Evolutionary conservation across 2,888 invertebrate species (phyloP).

Genomic region (Dermolepida albohirtum): DNA sequence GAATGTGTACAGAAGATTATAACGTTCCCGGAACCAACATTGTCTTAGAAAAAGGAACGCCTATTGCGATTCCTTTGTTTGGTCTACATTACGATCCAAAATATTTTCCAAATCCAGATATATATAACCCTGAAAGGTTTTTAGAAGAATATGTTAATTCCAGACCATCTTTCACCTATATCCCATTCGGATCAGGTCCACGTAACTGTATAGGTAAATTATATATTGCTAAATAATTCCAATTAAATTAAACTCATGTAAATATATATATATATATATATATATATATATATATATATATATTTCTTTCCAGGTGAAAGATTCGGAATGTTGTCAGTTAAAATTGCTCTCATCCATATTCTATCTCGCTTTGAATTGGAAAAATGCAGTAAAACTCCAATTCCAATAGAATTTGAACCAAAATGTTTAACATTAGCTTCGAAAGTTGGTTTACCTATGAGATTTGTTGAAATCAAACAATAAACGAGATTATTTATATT

Average conservation of each 20-base stretch:
- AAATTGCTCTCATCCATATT: conserved; percentile 58
- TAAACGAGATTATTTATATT: conserved; percentile 30
- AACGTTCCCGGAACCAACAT: conserved; percentile 53
- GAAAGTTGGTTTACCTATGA: conserved; percentile 55
- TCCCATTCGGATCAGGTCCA: conserved; percentile 52
- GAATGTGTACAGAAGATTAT: conserved; percentile 55
- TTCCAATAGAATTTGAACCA: conserved; percentile 55
- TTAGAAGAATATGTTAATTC: conserved; percentile 51
- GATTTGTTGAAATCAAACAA: conserved; percentile 47
- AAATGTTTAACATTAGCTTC: conserved; percentile 59
- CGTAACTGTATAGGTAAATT: conserved; percentile 50
- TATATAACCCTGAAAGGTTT: conserved; percentile 63
- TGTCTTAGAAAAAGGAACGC: conserved; percentile 58
- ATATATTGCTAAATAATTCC: neutral
- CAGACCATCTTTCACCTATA: conserved; percentile 45
- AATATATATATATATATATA: no score
- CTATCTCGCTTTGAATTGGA: conserved; percentile 56
- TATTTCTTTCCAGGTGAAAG: conserved; percentile 57
- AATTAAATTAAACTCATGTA: conserved; percentile 58
- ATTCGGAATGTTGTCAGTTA: conserved; percentile 60
- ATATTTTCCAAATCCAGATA: conserved; percentile 61
- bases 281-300: neutral
- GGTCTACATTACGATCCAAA: conserved; percentile 60
- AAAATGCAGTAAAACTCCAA: conserved; percentile 54
- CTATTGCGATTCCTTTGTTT: conserved; percentile 59